Conservation (phyloP, 2,888 invertebrate species). For the Cheilosia vernalis region DNA sequence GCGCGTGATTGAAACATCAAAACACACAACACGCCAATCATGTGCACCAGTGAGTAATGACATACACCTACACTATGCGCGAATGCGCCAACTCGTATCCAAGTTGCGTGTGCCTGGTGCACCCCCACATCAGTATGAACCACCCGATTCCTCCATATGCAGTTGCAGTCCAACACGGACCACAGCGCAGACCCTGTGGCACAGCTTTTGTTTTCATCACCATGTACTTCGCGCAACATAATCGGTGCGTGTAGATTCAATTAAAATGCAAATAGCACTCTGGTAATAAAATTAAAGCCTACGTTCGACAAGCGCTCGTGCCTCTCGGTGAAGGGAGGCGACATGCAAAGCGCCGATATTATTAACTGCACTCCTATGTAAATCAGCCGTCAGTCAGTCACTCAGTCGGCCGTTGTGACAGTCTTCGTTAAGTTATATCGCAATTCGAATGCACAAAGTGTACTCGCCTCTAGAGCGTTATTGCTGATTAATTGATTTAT, state of each 20-base stretch:
- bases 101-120: slow-evolving; percentile 62
- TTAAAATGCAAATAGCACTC: slow-evolving; percentile 73
- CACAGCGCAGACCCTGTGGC: slow-evolving; percentile 39
- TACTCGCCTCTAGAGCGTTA: slow-evolving; percentile 19
- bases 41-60: slow-evolving; percentile 66
- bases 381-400: slow-evolving; percentile 63
- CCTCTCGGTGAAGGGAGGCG: slow-evolving; percentile 57
- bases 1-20: slow-evolving; percentile 75
- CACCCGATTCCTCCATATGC: slow-evolving; percentile 11
- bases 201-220: slow-evolving; percentile 64
- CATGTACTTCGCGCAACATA: slow-evolving; percentile 19
- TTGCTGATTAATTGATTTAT: slow-evolving; percentile 71
- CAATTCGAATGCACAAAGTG: slow-evolving; percentile 35
- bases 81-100: slow-evolving; percentile 39
- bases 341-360: slow-evolving; percentile 72
- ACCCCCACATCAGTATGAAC: slow-evolving; percentile 55
- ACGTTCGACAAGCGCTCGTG: slow-evolving; percentile 66
- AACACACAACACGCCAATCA: slow-evolving; percentile 74
- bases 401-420: slow-evolving; percentile 45
- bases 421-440: slow-evolving; percentile 40
- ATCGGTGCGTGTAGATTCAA: slow-evolving; percentile 73
- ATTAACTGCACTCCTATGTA: slow-evolving; percentile 68
- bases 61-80: slow-evolving; percentile 49
- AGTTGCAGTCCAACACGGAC: background rate
- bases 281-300: slow-evolving; percentile 73